These are phyloP conservation scores for Phoxinus phoxinus DNA, from an alignment of 2,113 vertebrate genomes.

Conservation along the genomic window DNA sequence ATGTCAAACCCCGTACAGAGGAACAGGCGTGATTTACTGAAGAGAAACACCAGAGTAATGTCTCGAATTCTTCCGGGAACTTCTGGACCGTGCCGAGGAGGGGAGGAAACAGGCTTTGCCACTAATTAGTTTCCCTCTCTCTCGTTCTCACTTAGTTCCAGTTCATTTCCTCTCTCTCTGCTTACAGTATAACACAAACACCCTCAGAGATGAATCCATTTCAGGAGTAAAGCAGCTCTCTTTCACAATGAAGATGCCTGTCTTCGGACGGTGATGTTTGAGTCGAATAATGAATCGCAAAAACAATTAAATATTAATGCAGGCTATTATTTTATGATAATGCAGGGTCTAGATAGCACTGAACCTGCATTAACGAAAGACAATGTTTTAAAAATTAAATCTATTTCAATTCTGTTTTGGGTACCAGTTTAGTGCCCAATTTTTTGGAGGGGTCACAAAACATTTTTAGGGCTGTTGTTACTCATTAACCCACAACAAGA, in stretches of 20 bases:
- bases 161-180: conserved; percentile 51
- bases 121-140: conserved; percentile 58
- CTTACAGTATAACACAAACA: conserved; percentile 53
- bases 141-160: conserved; percentile 51
- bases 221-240: conserved; percentile 51
- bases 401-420: no score
- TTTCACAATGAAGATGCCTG: background rate
- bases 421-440: no score
- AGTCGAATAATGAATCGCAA: background rate
- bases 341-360: background rate
- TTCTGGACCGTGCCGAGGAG: conserved; percentile 7
- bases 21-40: conserved; percentile 22
- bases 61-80: background rate
- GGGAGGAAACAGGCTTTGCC: conserved; percentile 25
- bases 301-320: conserved; percentile 7
- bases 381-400: no score
- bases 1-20: conserved; percentile 7
- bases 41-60: background rate
- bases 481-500: no score
- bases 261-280: background rate
- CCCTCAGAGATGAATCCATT: conserved; percentile 55
- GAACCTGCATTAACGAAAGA: background rate
- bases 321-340: background rate
- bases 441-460: no score
- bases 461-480: no score